phyloP scores from a whole-genome alignment of 2,113 vertebrate genomes.

The Microcebus ravelobensis region DNA sequence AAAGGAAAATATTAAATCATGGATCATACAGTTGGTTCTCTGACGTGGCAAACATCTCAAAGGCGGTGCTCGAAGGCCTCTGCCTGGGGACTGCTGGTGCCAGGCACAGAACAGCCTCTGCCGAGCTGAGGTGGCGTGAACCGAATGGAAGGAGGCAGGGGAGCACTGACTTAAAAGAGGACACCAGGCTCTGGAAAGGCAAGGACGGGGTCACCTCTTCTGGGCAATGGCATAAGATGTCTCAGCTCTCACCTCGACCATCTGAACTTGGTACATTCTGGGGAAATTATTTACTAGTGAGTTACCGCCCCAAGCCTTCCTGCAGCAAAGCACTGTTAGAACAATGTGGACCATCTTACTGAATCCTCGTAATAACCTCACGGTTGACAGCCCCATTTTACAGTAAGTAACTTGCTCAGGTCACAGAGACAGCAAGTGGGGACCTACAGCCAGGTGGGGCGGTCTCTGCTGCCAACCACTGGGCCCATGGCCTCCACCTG shows the following conservation, averaged over 20 bases:
- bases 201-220: not conserved
- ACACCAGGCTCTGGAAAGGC: not conserved
- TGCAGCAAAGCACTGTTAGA: not conserved
- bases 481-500: too few relatives aligned
- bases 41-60: not conserved
- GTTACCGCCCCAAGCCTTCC: not conserved
- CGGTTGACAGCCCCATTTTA: rapidly evolving
- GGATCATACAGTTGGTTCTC: not conserved
- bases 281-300: not conserved
- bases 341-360: rapidly evolving
- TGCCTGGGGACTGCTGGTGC: rapidly evolving
- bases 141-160: not conserved
- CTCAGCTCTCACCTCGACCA: not conserved
- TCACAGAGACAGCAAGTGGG: not conserved
- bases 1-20: not conserved
- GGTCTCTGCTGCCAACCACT: not conserved
- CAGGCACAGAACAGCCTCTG: not conserved
- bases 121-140: rapidly evolving
- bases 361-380: not conserved
- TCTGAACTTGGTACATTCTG: not conserved
- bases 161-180: not conserved
- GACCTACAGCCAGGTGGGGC: not conserved
- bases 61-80: not conserved
- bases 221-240: not conserved
- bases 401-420: not conserved